Base-by-base conservation (phyloP, 1,140 invertebrate species). In the Prorops nasuta region DNA sequence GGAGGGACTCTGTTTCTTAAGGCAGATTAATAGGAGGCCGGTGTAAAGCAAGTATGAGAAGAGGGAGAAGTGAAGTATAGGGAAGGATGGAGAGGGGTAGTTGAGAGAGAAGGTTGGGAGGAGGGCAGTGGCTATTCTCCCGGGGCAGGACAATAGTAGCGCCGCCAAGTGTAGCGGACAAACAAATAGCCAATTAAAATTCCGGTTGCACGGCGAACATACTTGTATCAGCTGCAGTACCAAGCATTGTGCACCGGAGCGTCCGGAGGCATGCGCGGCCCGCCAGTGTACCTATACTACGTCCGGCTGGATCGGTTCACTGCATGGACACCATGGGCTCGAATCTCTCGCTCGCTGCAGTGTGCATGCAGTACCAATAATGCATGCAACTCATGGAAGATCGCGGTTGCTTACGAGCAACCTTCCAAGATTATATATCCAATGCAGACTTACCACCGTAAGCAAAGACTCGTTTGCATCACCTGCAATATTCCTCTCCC, bases 111-210 rank as follows among this genome's bases (percentile, higher is more conserved):
- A 8, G 19, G 17, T 17, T 28, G n/a, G 28, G 18, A 14, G 28
- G 15, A 22, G 22, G 62, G 49, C 53, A 60, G 60, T 60, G 66
- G 59, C 24, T 10, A 10, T 28, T 28, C 10, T 28, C 24, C 10
- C 52, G 51, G 43, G 49, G 51, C 49, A 32, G 63, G 64, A 68
- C 68, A 69, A 71, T 66, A 71, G 66, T 60, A 66, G 52, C 50
- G 50, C 64, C 64, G 60, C 63, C 54, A 70, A 70, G 58, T 69
- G 67, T 69, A 71, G 59, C 67, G 66, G 61, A 55, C 67, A 70
- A 71, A 71, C 69, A 71, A 71, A 71, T 70, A 71, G 69, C 69
- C 69, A 71, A 71, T 69, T 70, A 71, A 70, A 71, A 70, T 70
- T 71, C 67, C 67, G 66, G 64, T 70, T 70, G 67, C 67, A 69